Base-by-base conservation (phyloP, 2,888 invertebrate genomes). In the Hypselothyrea guttata region DNA sequence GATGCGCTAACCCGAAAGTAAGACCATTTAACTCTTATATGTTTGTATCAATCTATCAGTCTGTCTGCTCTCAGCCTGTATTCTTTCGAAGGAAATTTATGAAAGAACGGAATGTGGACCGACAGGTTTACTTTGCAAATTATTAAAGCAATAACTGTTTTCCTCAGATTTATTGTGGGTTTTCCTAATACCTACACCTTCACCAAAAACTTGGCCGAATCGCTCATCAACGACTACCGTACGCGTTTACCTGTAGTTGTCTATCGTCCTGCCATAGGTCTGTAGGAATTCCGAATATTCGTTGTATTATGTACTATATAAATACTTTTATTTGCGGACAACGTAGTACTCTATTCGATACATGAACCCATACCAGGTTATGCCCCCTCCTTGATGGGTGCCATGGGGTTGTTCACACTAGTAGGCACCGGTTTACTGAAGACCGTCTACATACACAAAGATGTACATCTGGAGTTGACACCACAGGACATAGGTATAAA, bases 181-280 rank as follows among this genome's bases (percentile, higher is more conserved):
- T 88, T 88, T 12, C 97, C 97, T 0, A 98, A 98, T 84, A 97
- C 98, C 0, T 98, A 98, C 86, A 95, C 95, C 0, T 97, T 95
- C 86, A 95, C 97, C 0, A 98, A 98, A 88, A 94, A 95, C 60
- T 86, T 98, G 65, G 95, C 96, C 0, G 98, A 98, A 78, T 93
- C 94, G 49, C 91, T 96, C 7, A 92, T 97, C 0, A 91, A 92
- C 16, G 95, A 96, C 47, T 93, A 94, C 46, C 90, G 60, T 7
- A 91, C 91, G 0, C 89, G 91, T 13, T 87, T 98, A 15, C 97
- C 97, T 0, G 89, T 93, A 0, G 92, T 94, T 16, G 94, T 98
- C 67, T 93, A 95, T 64, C 92, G 98, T 48, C 98, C 98, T 0
- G 97, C 97, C 0, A 96, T 98, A 75, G 96, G 97, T 88, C 41